phyloP scores from a whole-genome alignment of 2,888 invertebrate species.

The Piscicola geometra region DNA sequence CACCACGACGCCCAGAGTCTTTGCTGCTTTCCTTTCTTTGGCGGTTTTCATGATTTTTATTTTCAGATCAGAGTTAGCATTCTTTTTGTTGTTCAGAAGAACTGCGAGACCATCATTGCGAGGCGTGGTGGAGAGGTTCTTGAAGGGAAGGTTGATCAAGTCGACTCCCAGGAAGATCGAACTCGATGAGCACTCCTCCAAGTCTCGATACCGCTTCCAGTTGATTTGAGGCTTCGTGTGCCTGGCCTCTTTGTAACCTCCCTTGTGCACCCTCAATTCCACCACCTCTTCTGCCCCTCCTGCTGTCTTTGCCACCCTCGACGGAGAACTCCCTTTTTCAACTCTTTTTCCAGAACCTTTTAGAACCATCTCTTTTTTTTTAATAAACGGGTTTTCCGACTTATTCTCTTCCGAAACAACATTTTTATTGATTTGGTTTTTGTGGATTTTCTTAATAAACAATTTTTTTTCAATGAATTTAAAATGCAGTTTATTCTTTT shows the following conservation, averaged over 20 bases:
- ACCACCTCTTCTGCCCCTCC: background rate
- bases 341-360: background rate
- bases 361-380: too few relatives aligned
- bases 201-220: background rate
- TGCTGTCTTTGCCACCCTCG: too few relatives aligned
- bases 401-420: background rate
- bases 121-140: background rate
- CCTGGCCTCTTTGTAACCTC: background rate
- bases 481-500: too few relatives aligned
- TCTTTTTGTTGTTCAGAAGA: constrained; percentile 12
- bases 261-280: constrained; percentile 6
- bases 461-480: too few relatives aligned
- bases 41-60: constrained; percentile 89
- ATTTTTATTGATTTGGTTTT: background rate
- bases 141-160: background rate
- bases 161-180: background rate
- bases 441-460: too few relatives aligned
- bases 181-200: constrained; percentile 5
- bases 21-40: constrained; percentile 94
- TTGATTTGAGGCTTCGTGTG: background rate
- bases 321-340: too few relatives aligned
- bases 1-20: constrained; percentile 92
- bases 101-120: background rate
- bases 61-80: constrained; percentile 74
- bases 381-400: too few relatives aligned